These are phyloP conservation scores for Anoplolepis gracilipes DNA, from an alignment of 1,140 invertebrate genomes.

Conservation along the genomic window DNA sequence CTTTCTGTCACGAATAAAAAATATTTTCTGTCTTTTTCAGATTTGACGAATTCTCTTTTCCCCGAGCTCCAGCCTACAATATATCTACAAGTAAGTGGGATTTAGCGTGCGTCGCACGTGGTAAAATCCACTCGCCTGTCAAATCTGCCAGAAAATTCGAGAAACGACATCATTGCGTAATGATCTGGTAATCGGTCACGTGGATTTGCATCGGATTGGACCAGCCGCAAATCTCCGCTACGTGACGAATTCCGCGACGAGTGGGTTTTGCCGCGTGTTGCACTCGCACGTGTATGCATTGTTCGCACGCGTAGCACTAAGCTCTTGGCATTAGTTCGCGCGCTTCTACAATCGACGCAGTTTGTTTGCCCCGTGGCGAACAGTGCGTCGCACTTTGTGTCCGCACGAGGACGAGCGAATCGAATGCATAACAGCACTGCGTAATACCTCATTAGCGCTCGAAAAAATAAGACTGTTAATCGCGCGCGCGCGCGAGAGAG, in stretches of 20 bases:
- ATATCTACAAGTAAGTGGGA: not conserved
- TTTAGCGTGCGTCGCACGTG: not conserved
- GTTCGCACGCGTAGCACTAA: conserved; percentile 72
- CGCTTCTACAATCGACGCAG: conserved; percentile 50
- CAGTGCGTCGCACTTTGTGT: conserved; percentile 25
- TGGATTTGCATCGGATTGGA: conserved; percentile 75
- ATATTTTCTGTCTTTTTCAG: not conserved
- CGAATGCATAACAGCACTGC: conserved; percentile 8
- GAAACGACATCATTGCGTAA: conserved; percentile 63
- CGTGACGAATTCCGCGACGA: conserved; percentile 82
- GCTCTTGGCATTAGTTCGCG: conserved; percentile 65
- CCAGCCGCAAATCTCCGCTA: conserved; percentile 83
- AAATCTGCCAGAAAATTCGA: not conserved
- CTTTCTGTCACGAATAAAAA: not conserved
- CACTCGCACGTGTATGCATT: conserved; percentile 53
- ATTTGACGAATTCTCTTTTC: not conserved
- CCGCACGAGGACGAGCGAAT: conserved; percentile 37
- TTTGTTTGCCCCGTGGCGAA: conserved; percentile 50
- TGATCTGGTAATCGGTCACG: conserved; percentile 78
- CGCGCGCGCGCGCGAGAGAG: no score
- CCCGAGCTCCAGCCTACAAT: no score
- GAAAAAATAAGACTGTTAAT: conserved; percentile 12
- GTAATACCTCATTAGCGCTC: conserved; percentile 45
- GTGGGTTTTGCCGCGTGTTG: conserved; percentile 79
- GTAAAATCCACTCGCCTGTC: not conserved